Evolutionary conservation across 2,888 invertebrate genomes (phyloP).

Genomic region (Reticulitermes lucifugus): DNA sequence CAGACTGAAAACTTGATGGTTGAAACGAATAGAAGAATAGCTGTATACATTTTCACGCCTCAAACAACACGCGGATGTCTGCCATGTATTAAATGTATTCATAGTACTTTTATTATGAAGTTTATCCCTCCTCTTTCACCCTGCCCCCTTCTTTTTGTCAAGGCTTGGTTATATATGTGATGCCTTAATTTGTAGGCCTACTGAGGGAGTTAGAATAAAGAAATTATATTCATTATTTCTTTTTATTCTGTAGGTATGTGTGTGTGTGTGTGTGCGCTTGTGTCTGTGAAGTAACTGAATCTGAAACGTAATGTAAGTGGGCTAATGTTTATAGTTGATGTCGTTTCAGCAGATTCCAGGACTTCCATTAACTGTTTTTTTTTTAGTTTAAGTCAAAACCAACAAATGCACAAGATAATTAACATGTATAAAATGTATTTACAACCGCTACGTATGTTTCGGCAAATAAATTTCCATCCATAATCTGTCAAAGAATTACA

Average conservation of each 20-base stretch:
- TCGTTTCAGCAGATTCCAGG: too few relatives aligned
- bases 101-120: constrained; percentile 1
- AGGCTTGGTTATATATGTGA: constrained; percentile 1
- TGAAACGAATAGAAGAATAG: constrained; percentile 13
- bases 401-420: too few relatives aligned
- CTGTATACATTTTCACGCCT: constrained; percentile 24
- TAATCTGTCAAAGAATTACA: too few relatives aligned
- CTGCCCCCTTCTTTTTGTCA: neutral
- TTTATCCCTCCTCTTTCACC: neutral
- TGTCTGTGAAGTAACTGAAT: too few relatives aligned
- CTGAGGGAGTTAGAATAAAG: neutral
- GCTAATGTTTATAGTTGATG: too few relatives aligned
- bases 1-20: constrained; percentile 7
- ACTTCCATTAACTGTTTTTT: too few relatives aligned
- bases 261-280: too few relatives aligned
- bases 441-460: too few relatives aligned
- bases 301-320: too few relatives aligned
- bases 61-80: constrained; percentile 7
- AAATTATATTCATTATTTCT: neutral
- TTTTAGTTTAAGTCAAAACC: too few relatives aligned
- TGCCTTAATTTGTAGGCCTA: constrained; percentile 14
- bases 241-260: neutral
- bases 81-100: constrained; percentile 12
- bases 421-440: too few relatives aligned
- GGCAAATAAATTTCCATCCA: too few relatives aligned